Percentiles rank a stretch among this genome's conserved stretches.
These are phyloP conservation scores for Phylloscopus whistleri DNA, from an alignment of 2,113 vertebrate species.

Conservation along the genomic window DNA sequence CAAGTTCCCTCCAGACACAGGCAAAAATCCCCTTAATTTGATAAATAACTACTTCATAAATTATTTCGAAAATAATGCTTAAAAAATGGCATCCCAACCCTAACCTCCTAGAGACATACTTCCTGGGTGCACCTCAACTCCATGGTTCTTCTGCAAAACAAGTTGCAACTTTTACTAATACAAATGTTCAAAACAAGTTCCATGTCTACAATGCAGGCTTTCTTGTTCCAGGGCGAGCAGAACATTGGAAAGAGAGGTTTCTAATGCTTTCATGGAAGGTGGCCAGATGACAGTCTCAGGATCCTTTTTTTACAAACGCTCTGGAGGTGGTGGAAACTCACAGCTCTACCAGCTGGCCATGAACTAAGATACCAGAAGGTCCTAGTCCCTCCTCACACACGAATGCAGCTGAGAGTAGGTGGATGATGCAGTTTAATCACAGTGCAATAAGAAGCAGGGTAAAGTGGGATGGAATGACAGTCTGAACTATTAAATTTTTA, in stretches of 20 bases:
- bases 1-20: not conserved
- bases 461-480: not conserved
- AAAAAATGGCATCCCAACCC: not conserved
- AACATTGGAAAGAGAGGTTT: not conserved
- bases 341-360: not conserved
- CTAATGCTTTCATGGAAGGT: not conserved
- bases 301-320: not conserved
- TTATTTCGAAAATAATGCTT: not conserved
- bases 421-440: not conserved
- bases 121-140: not conserved
- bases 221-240: not conserved
- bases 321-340: not conserved
- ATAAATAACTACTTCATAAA: not conserved
- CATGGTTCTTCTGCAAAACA: not conserved
- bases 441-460: not conserved
- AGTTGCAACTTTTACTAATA: not conserved
- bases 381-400: not conserved
- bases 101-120: not conserved
- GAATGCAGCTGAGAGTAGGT: not conserved
- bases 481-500: not conserved
- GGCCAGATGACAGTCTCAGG: not conserved
- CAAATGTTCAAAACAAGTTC: not conserved
- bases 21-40: rapidly evolving
- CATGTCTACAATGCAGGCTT: not conserved
- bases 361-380: not conserved